Conservation (phyloP, 2,888 invertebrate species). For the Perizoma affinitatum region DNA sequence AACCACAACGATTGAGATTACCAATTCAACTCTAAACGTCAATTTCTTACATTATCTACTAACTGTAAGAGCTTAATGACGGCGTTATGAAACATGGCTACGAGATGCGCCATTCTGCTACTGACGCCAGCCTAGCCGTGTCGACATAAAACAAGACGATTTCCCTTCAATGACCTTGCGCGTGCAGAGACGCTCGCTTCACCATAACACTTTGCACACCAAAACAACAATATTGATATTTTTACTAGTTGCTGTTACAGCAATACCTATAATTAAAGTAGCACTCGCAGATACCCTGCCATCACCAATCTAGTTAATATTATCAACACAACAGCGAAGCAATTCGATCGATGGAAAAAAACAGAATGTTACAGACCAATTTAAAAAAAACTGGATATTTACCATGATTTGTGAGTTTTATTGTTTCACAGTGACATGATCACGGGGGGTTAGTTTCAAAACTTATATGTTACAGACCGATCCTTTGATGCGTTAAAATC, state of each 20-base stretch:
- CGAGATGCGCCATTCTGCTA: constrained; percentile 62
- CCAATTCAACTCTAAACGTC: constrained; percentile 1
- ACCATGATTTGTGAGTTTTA: no score
- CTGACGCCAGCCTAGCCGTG: constrained; percentile 51
- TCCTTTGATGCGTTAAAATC: constrained; percentile 40
- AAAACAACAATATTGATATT: constrained; percentile 35
- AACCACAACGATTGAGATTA: constrained; percentile 4
- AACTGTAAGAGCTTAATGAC: constrained; percentile 55
- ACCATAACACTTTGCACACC: constrained; percentile 60
- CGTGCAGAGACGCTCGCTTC: constrained; percentile 57
- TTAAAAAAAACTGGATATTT: no score
- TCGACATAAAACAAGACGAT: constrained; percentile 71
- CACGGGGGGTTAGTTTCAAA: no score
- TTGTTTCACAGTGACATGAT: no score
- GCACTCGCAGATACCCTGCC: constrained; percentile 34
- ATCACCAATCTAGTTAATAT: constrained; percentile 42
- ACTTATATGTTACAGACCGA: constrained; percentile 42
- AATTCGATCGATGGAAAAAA: constrained; percentile 43
- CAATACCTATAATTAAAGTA: constrained; percentile 37
- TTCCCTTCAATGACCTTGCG: constrained; percentile 81
- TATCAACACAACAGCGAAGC: constrained; percentile 43
- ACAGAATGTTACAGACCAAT: constrained; percentile 46
- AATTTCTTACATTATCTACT: constrained; percentile 7
- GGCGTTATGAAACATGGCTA: constrained; percentile 66
- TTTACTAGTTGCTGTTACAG: constrained; percentile 45